Percentiles rank a stretch among this genome's conserved stretches.
phyloP scores from a whole-genome alignment of 1,140 invertebrate genomes.

The Scaptomyza graminum region DNA sequence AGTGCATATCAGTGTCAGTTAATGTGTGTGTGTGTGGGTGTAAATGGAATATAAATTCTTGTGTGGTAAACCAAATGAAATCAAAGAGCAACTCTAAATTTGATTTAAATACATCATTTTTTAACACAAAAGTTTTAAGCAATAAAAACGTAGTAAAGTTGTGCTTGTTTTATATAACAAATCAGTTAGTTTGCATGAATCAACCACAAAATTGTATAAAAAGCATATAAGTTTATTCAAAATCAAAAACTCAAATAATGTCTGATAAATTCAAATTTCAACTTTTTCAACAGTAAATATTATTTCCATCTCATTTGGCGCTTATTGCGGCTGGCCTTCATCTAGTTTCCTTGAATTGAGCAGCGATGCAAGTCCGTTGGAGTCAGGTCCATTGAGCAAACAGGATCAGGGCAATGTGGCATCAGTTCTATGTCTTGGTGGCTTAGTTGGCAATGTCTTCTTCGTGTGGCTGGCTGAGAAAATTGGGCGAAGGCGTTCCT shows the following conservation, averaged over 20 bases:
- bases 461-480: conserved; percentile 85
- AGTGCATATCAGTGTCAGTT: too few species aligned
- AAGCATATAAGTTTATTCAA: too few species aligned
- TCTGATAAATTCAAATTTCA: background rate
- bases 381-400: conserved; percentile 57
- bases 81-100: too few species aligned
- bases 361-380: conserved; percentile 64
- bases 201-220: too few species aligned
- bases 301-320: conserved; percentile 66
- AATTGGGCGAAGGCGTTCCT: conserved; percentile 61
- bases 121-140: too few species aligned
- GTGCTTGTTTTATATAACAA: background rate
- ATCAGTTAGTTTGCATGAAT: too few species aligned
- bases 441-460: conserved; percentile 84
- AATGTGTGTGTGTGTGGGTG: conserved; percentile 8
- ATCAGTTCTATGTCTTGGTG: conserved; percentile 85
- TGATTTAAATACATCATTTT: too few species aligned
- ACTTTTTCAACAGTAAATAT: conserved; percentile 56
- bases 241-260: background rate
- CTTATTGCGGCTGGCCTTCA: conserved; percentile 84
- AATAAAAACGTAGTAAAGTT: background rate
- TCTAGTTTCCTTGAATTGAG: conserved; percentile 84
- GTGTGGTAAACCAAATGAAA: too few species aligned
- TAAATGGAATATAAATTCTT: background rate
- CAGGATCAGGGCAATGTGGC: conserved; percentile 85